Base-by-base conservation (phyloP, 1,140 invertebrate species). In the Samia ricini region DNA sequence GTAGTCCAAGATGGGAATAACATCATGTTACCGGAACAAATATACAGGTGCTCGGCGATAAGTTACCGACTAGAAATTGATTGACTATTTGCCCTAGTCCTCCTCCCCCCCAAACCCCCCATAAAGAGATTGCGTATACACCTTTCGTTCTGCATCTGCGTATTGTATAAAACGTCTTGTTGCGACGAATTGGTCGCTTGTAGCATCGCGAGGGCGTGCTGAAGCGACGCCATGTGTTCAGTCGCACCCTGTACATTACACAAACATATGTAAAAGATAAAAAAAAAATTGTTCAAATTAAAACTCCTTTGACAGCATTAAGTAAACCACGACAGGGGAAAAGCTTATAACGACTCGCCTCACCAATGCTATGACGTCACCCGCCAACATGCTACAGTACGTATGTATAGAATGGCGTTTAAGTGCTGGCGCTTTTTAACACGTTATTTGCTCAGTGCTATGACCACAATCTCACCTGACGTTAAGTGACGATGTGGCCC, bases 121-220 rank as follows among this genome's bases (percentile, higher is more conserved):
- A n/a, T n/a, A n/a, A n/a, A n/a, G n/a, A n/a, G n/a, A n/a, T n/a
- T n/a, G n/a, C n/a, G n/a, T n/a, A n/a, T n/a, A n/a, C 52, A 90
- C 90, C 77, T 85, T 72, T 91, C 89, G 57, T 87, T 90, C 7
- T 85, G 81, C 79, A 85, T 81, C 64, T 91, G 88, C 49, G 85
- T 88, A 6, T 77, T 83, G 67, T 89, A 91, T 4, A 91, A 57
- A 0, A 89, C 81, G 60, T 91, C 84, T 58, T 91, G 88, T 56
- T 91, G 90, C 2, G 80, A 76, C 1, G 79, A 77, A 61, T 84
- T 89, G 0, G 88, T 89, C 0, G 83, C 85, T 66, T 91, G 85
- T 7, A 89, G 57, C 64, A 91, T 68, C 5, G 86, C 88, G 10
- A 91, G 72, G 3, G 90, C 77, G 66, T 90, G 88, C 57, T 91